phyloP scores from a whole-genome alignment of 2,797 vertebrate genomes.

The Galago senegalensis region DNA sequence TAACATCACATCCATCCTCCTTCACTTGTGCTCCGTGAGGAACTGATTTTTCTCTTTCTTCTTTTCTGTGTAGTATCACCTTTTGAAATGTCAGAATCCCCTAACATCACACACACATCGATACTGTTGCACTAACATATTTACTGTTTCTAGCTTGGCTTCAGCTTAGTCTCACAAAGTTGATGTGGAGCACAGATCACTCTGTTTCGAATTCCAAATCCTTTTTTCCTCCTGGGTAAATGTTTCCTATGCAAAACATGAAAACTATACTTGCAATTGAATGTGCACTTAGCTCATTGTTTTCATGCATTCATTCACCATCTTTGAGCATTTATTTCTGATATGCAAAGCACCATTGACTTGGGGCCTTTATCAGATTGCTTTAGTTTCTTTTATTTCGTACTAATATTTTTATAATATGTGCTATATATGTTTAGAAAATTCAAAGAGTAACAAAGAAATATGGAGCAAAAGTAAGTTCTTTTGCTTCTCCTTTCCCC shows the following conservation, averaged over 20 bases:
- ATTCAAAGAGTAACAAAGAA: background rate
- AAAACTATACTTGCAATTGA: background rate
- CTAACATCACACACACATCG: background rate
- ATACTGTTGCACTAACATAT: constrained; percentile 61
- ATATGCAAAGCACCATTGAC: background rate
- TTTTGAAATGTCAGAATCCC: constrained; percentile 80
- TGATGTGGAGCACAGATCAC: background rate
- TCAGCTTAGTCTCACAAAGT: background rate
- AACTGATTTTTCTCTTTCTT: constrained; percentile 58
- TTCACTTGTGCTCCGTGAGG: background rate
- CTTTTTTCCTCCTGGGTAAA: constrained; percentile 63
- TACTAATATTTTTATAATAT: background rate
- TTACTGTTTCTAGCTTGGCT: constrained; percentile 8
- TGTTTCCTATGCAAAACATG: constrained; percentile 54
- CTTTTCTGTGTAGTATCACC: constrained; percentile 59
- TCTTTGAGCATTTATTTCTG: background rate
- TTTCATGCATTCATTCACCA: background rate
- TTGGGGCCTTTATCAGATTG: background rate
- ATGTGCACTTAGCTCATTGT: background rate
- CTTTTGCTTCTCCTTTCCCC: background rate
- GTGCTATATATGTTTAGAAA: background rate
- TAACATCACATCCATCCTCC: background rate
- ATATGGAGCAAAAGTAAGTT: background rate
- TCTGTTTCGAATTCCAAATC: constrained; percentile 65
- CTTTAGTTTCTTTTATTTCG: background rate